These are phyloP conservation scores for Phoxinus dragarum DNA, from an alignment of 2,797 vertebrate species.

Conservation along the genomic window DNA sequence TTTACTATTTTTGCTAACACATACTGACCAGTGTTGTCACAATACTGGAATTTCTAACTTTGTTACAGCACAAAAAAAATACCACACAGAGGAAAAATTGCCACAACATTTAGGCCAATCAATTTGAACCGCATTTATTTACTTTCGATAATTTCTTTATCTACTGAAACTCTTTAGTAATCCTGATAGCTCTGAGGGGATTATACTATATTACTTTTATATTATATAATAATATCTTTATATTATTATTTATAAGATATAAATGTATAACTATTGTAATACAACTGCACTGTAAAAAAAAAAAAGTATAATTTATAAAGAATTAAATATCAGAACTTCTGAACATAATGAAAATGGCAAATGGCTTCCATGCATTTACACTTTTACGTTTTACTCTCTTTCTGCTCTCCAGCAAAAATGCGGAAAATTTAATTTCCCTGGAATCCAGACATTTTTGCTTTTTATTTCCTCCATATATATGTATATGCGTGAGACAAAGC, in stretches of 20 bases:
- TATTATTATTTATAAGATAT: not conserved
- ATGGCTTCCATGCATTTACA: not conserved
- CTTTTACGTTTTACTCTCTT: not conserved
- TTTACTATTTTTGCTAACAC: not conserved
- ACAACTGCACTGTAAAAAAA: not conserved
- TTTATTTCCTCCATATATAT: constrained; percentile 12
- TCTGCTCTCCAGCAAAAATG: not conserved
- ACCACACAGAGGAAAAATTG: not conserved
- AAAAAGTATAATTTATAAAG: not conserved
- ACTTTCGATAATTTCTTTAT: not conserved
- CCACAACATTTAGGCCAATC: not conserved
- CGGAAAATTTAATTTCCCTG: constrained; percentile 7
- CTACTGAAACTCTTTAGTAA: not conserved
- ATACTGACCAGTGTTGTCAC: not conserved
- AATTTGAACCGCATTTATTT: not conserved
- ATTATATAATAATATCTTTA: not conserved
- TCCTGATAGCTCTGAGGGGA: not conserved
- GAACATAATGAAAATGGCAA: not conserved
- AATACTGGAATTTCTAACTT: not conserved
- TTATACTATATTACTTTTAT: not conserved
- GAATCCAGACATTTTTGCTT: constrained; percentile 1
- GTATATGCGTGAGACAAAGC: constrained; percentile 28
- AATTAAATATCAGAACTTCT: not conserved
- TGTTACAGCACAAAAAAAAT: not conserved
- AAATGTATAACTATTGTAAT: not conserved